Evolutionary conservation across 1,140 invertebrate species (phyloP), one percentile per base, ranked within the genome.

Genomic region (Asobara japonica): DNA sequence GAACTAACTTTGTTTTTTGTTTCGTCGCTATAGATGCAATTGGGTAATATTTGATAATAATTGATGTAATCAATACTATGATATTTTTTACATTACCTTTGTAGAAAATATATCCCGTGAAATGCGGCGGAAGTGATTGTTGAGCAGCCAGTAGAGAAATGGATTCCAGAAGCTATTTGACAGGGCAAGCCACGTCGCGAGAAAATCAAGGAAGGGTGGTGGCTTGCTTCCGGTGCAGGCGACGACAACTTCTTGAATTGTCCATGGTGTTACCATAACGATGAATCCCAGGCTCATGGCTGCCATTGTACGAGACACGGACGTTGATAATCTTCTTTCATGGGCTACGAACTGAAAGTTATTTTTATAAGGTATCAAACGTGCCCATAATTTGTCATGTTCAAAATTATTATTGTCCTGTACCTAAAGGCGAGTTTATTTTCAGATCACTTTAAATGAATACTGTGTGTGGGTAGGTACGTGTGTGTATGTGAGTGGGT

Each of bases 161-260:
- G 94, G 94, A 87, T 96, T 95, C 94, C 94, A 95, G 81, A 95
- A 93, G 83, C 93, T 94, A 83, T 95, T 94, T 78, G 94, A 95
- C n/a, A 95, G 85, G 2, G 94, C 93, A 71, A 94, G 87, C 94
- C 94, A 95, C 36, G 94, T 95, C 65, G 94, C 93, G 18, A 94
- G 85, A 80, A 96, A 96, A 82, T 95, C 94, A 69, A 96, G 86
- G 70, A 92, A 91, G 6, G 93, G 91, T 1, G 94, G 94, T 75
- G 94, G 91, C 86, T 92, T 92, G 38, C 93, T 93, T 67, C 94
- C 94, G 1, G 94, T 95, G 82, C 94, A 96, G 18, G 94, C 94
- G 30, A 93, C 94, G 16, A 96, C 94, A 67, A 96, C 94, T 90
- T 96, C 94, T 87, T 95, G 94, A 73, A 95, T 95, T 27, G 94